Evolutionary conservation across 2,797 vertebrate species (phyloP).

Genomic region (Gallinago stenura): DNA sequence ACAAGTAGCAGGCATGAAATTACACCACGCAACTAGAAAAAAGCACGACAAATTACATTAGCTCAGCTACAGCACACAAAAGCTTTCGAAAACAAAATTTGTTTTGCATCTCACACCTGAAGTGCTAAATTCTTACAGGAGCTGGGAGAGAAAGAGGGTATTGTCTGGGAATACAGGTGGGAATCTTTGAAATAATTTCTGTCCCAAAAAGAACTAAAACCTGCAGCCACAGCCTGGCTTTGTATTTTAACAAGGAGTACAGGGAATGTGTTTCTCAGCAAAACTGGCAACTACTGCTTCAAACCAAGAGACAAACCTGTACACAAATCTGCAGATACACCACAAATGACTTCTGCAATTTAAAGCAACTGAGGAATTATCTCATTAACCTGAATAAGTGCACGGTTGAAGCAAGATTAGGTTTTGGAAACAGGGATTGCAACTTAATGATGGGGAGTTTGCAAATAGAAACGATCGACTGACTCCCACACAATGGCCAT

Average conservation of each 20-base stretch:
- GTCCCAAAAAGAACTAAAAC: neutral
- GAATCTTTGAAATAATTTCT: neutral
- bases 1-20: neutral
- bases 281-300: neutral
- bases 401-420: neutral
- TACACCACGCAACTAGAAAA: neutral
- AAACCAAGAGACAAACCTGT: neutral
- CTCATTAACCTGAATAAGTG: neutral
- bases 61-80: neutral
- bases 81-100: neutral
- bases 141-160: neutral
- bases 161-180: neutral
- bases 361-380: neutral
- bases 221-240: neutral
- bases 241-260: neutral
- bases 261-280: neutral
- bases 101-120: neutral
- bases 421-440: neutral
- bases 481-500: rapidly evolving
- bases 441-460: neutral
- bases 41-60: neutral
- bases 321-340: neutral
- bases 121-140: neutral
- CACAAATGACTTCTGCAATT: neutral
- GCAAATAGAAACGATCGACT: neutral